Evolutionary conservation across 2,113 vertebrate genomes (phyloP).

Genomic region (Ciconia maguari): DNA sequence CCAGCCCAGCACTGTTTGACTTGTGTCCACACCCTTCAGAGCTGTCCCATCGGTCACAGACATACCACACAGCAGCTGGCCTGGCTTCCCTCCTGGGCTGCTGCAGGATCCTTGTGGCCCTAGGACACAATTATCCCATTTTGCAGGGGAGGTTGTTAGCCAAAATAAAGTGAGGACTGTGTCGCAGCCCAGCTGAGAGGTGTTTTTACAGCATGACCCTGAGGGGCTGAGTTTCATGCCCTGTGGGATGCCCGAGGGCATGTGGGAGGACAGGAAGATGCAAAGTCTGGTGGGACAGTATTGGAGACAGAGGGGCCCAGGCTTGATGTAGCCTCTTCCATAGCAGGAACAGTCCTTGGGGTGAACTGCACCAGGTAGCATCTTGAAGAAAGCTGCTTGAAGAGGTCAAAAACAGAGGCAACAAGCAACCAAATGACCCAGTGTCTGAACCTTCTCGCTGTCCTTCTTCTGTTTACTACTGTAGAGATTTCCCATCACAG

Average conservation of each 20-base stretch:
- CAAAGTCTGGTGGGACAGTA: not conserved
- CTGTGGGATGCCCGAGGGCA: not conserved
- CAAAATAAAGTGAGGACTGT: not conserved
- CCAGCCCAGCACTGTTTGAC: not conserved
- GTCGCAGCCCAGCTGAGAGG: not conserved
- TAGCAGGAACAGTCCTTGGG: not conserved
- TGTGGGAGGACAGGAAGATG: not conserved
- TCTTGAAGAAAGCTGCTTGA: not conserved
- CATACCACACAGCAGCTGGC: not conserved
- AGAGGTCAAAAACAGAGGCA: not conserved
- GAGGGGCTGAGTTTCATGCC: not conserved
- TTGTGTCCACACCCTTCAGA: not conserved
- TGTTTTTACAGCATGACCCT: not conserved
- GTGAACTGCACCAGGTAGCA: not conserved
- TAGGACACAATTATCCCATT: not conserved
- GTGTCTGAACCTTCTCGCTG: not conserved
- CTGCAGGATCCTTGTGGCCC: fast-evolving
- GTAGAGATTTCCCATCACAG: not conserved
- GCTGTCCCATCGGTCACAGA: not conserved
- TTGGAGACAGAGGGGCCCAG: not conserved
- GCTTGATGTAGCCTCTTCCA: not conserved
- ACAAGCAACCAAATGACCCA: not conserved
- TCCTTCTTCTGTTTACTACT: not conserved
- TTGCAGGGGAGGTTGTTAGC: not conserved
- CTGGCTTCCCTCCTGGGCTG: not conserved